A percentile compares a stretch with the other conserved stretches of the same genome.
Conservation (phyloP, 2,888 invertebrate species). For the Aplocera efformata region DNA sequence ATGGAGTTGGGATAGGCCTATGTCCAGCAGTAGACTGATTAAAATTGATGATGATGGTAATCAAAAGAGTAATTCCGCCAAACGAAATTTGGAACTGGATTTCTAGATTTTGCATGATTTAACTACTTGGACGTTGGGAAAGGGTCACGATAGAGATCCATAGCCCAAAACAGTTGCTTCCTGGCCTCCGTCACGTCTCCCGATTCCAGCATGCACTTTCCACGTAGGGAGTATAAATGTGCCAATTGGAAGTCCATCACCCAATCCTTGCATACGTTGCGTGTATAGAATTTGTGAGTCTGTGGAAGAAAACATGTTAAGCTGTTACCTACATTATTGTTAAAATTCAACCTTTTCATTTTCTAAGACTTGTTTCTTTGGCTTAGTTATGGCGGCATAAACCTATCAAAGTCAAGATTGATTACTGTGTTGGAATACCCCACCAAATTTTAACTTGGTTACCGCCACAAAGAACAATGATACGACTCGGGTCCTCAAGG, state of each 20-base stretch:
- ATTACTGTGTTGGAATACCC: no score
- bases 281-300: conserved; percentile 32
- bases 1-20: no score
- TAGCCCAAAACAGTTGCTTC: conserved; percentile 45
- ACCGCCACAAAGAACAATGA: no score
- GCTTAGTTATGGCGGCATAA: no score
- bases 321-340: not conserved
- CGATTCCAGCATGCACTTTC: conserved; percentile 51
- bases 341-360: not conserved
- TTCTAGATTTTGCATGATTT: no score
- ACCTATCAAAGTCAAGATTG: no score
- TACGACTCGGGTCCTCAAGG: no score
- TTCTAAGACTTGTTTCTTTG: no score
- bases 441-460: no score
- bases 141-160: conserved; percentile 49
- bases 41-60: not conserved
- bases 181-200: conserved; percentile 50
- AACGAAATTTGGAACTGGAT: no score
- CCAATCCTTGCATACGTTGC: conserved; percentile 42
- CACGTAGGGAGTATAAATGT: conserved; percentile 46
- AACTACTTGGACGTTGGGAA: conserved; percentile 47
- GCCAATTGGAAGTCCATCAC: conserved; percentile 50
- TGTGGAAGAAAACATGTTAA: conserved; percentile 12
- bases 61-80: no score
- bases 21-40: no score